Conservation (phyloP, 2,113 vertebrate genomes). For the Panthera leo region DNA sequence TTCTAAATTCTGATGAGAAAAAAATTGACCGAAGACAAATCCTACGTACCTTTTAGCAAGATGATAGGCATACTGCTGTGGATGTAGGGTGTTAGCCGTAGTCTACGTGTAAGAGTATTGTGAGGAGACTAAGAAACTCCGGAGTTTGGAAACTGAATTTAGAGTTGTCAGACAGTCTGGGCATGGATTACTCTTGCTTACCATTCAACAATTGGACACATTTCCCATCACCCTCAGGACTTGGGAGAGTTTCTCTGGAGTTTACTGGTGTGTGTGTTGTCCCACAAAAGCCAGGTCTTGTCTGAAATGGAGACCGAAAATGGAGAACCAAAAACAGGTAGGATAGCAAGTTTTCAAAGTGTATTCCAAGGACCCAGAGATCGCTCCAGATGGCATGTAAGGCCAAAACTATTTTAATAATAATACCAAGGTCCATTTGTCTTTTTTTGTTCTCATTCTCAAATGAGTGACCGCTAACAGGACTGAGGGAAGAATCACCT, state of each 20-base stretch:
- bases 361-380: neutral
- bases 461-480: neutral
- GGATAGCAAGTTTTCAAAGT: neutral
- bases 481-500: neutral
- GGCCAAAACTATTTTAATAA: neutral
- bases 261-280: neutral
- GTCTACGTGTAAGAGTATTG: neutral
- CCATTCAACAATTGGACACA: neutral
- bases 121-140: neutral
- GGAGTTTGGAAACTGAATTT: neutral
- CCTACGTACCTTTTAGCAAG: neutral
- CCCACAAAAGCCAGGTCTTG: neutral
- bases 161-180: neutral
- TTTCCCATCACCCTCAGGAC: neutral
- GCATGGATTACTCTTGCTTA: neutral
- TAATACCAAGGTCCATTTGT: neutral
- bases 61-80: neutral
- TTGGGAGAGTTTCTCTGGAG: neutral
- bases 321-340: neutral
- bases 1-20: constrained; percentile 38
- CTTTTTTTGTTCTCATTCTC: neutral
- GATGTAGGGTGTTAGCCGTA: neutral
- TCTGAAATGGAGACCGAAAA: constrained; percentile 6
- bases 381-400: neutral
- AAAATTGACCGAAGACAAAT: neutral